Base-by-base conservation (phyloP, 2,113 vertebrate genomes). In the Syngnathus floridae region DNA sequence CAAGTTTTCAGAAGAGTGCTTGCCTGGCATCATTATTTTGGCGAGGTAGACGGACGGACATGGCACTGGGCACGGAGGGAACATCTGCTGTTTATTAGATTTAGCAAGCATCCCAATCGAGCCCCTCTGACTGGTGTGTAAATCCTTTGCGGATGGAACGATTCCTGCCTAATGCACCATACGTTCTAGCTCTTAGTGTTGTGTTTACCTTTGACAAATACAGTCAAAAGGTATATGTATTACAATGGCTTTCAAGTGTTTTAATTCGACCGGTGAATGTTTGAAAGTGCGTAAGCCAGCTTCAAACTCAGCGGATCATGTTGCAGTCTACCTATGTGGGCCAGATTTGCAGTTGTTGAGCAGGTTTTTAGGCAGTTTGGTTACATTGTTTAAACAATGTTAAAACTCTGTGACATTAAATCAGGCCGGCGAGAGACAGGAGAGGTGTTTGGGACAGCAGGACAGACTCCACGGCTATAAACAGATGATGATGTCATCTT, bases 1-100 rank as follows among this genome's bases (percentile, higher is more conserved):
- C 26, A 56, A 35, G 55, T 57, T 55, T 55, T 55, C 22, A 55
- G 52, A 55, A 22, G 22, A 5, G 35, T 9, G 12, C 35, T 55
- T 2, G 67, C 70, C 48, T 62, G 64, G 55, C 64, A 70, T 72
- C 83, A 78, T 83, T 84, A 71, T 83, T 79, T 31, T 31, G 26
- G 26, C 72, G 74, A 82, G 77, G 81, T 77, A 78, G 70, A 79
- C 66, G 80, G 84, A 86, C 76, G 79, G 86, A 86, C 86, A 71
- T 62, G 76, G 86, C 82, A 38, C 82, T 1, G 10, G 40, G 40
- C 12, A 88, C 80, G 82, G 71, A 67, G 69, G 67, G 81, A 91
- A 90, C 90, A 92, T 90, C 88, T 91, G 90, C 83, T 89, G 88
- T 89, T 90, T 87, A 91, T 92, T 91, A 90, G 84, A 66, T 83